These are phyloP conservation scores for Strix aluco DNA, from an alignment of 2,113 vertebrate genomes.

Conservation along the genomic window DNA sequence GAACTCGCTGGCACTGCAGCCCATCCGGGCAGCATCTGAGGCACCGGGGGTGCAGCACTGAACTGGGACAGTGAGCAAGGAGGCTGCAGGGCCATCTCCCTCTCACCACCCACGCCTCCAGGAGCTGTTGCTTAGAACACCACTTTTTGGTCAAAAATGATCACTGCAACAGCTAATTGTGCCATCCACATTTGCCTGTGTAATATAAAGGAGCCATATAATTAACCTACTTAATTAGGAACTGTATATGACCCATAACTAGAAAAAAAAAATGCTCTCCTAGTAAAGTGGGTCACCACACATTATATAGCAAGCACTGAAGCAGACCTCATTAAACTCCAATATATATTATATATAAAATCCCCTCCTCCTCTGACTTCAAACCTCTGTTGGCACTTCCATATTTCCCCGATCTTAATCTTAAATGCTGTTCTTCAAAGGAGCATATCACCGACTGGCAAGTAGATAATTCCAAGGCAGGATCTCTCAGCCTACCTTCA, in stretches of 20 bases:
- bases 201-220: conserved; percentile 51
- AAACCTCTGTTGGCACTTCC: not conserved
- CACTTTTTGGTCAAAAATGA: conserved; percentile 10
- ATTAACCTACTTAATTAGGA: conserved; percentile 61
- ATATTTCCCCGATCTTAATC: not conserved
- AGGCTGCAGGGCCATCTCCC: not conserved
- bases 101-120: not conserved
- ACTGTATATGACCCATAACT: conserved; percentile 47
- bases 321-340: conserved; percentile 47
- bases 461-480: not conserved
- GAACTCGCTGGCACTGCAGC: not conserved
- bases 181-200: not conserved
- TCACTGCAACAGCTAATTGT: conserved; percentile 18
- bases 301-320: not conserved
- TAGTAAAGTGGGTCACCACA: conserved; percentile 45
- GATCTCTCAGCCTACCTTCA: not conserved
- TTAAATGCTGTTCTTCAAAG: conserved; percentile 10
- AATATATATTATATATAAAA: not conserved
- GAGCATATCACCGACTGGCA: not conserved
- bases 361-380: not conserved
- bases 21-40: not conserved
- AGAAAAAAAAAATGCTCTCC: not conserved
- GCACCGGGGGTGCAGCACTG: not conserved
- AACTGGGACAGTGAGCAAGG: too few species aligned
- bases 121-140: not conserved